These are phyloP conservation scores for Diarsia dahlii DNA, from an alignment of 2,888 invertebrate genomes.

Conservation along the genomic window DNA sequence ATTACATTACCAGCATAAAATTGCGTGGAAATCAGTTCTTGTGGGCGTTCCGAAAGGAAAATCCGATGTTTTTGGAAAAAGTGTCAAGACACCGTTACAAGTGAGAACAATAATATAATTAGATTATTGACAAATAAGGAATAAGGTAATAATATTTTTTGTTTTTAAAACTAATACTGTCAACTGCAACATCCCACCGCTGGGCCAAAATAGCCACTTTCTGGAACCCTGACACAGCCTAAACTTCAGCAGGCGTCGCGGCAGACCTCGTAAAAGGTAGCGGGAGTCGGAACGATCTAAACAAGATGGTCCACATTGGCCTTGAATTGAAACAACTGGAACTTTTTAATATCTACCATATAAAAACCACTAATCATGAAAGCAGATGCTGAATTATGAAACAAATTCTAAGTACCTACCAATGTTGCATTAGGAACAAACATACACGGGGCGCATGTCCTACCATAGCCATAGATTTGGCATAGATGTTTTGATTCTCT, in stretches of 20 bases:
- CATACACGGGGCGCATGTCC: too few species aligned
- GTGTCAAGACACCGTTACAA: neutral
- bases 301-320: too few species aligned
- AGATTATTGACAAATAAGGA: neutral
- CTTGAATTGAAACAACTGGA: too few species aligned
- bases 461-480: neutral
- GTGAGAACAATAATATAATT: neutral
- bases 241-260: too few species aligned
- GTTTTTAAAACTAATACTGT: too few species aligned
- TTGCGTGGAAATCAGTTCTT: slow-evolving; percentile 46
- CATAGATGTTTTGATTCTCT: neutral
- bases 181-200: too few species aligned
- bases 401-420: neutral
- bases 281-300: too few species aligned
- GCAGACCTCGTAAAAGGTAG: too few species aligned
- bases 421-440: neutral
- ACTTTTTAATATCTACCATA: neutral
- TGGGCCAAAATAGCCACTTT: too few species aligned
- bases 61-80: neutral
- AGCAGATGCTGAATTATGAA: slow-evolving; percentile 1
- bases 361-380: neutral
- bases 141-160: too few species aligned
- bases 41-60: slow-evolving; percentile 24
- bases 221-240: too few species aligned
- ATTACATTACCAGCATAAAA: slow-evolving; percentile 29